Base-by-base conservation (phyloP, 2,888 invertebrate species). In the Octodonta nipae region DNA sequence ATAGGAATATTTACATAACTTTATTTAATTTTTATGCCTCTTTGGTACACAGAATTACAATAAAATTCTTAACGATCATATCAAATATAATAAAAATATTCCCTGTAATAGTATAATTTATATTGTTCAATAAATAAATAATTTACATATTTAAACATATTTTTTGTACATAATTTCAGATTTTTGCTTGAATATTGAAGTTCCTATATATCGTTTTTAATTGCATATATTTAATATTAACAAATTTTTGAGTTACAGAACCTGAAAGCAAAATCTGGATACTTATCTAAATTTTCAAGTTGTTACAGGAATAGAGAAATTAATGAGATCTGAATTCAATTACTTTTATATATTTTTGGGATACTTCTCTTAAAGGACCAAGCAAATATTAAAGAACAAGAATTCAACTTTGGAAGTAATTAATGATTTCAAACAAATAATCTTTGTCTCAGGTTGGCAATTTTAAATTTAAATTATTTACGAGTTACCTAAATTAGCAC, bases 1-100 rank as follows among this genome's bases (percentile, higher is more conserved):
- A 26, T 26, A 26, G 10, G 5, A 6, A 17, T 26, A 26, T 26
- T 12, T 26, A 26, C 26, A 26, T 8, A 12, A 26, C 13, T 26
- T 12, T 8, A 12, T 26, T 26, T 17, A 6, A 17, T 17, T 17
- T 17, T 6, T 6, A 6, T 6, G 5, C 17, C 17, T 58, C 58
- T 58, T 58, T 58, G 58, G 58, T 57, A 56, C 56, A 55, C 46
- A 47, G 48, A 52, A 46, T 47, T 47, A 46, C 46, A 51, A 51
- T 50, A 54, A 54, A 22, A 54, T 49, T 50, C 49, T 52, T 53
- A 57, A 56, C 54, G 55, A 55, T 56, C 53, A 52, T 54, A 54
- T 54, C 54, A 54, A 54, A 54, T 54, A 54, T 54, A 54, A 54
- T 53, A 54, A 51, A 52, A 52, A 53, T 52, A 47, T 48, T 52